Base-by-base conservation (phyloP, 2,797 vertebrate genomes). In the Ibycter americanus region DNA sequence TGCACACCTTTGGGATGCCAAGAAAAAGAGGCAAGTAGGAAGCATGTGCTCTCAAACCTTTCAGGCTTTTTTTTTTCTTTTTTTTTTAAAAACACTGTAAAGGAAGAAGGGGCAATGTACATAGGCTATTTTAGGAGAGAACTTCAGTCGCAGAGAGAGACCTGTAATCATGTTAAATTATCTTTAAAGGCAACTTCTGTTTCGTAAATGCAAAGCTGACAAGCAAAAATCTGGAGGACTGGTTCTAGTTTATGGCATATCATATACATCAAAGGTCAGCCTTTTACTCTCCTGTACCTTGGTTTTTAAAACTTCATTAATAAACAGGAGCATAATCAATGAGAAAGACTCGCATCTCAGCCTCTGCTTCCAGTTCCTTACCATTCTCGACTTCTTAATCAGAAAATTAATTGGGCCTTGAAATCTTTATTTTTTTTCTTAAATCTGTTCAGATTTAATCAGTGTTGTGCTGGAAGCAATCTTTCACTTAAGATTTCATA, bases 381-480 rank as follows among this genome's bases (percentile, higher is more conserved):
- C 74, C 51, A 81, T 73, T 87, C 71, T 91, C 92, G 94, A 79
- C 83, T 93, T 81, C 92, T 95, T 93, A 90, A 95, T 94, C 87
- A 88, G 80, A 92, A 94, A 96, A 96, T 90, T 94, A 96, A 96
- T 94, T 94, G 31, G 61, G 66, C 76, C 72, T 87, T 79, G 84
- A 94, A 91, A 92, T 95, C 27, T 89, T 68, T 46, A 36, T 80
- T 47, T 40, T 78, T 95, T 95, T 89, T 79, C 49, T 84, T 92
- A 87, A 92, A 90, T 93, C 47, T 95, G 67, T 68, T 87, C 52
- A 77, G 86, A 83, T 92, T 89, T 93, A 93, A 90, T 95, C 85
- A 91, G 62, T 23, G 51, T 88, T 96, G 79, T 96, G 88, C 95
- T 96, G 96, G 96, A 97, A 97, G 89, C 90, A 95, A 96, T 97